Conservation (phyloP, 2,113 vertebrate genomes). For the Vulpes lagopus region DNA sequence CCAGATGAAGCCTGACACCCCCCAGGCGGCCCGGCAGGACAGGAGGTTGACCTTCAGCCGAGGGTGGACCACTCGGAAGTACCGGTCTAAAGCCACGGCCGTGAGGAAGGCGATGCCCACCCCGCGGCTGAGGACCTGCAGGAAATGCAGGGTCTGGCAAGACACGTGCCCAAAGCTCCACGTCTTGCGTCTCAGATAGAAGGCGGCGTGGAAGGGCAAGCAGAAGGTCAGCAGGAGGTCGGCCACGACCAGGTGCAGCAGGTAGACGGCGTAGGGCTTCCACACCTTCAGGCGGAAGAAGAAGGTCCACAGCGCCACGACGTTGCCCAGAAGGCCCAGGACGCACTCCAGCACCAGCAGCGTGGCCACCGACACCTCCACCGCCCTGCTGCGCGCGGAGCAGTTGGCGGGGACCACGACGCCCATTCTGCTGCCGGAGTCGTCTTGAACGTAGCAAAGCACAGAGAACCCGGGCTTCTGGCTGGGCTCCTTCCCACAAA, state of each 20-base stretch:
- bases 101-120: slow-evolving; percentile 84
- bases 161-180: neutral
- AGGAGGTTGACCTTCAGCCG: slow-evolving; percentile 77
- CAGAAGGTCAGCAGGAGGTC: slow-evolving; percentile 80
- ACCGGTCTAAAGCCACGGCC: slow-evolving; percentile 82
- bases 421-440: neutral
- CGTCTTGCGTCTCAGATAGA: slow-evolving; percentile 66
- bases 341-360: slow-evolving; percentile 75
- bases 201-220: slow-evolving; percentile 82
- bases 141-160: slow-evolving; percentile 75
- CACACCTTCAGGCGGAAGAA: slow-evolving; percentile 84
- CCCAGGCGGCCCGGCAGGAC: slow-evolving; percentile 48
- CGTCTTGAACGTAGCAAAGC: neutral
- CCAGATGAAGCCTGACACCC: slow-evolving; percentile 72
- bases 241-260: slow-evolving; percentile 83
- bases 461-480: neutral
- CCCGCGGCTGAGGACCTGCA: slow-evolving; percentile 79
- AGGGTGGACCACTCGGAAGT: slow-evolving; percentile 83
- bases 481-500: accelerated
- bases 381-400: accelerated
- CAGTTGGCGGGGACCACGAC: neutral
- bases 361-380: neutral
- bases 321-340: slow-evolving; percentile 82
- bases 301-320: slow-evolving; percentile 84
- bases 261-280: slow-evolving; percentile 82